Evolutionary conservation across 2,797 vertebrate genomes (phyloP).

Genomic region (Delichon dasypus): DNA sequence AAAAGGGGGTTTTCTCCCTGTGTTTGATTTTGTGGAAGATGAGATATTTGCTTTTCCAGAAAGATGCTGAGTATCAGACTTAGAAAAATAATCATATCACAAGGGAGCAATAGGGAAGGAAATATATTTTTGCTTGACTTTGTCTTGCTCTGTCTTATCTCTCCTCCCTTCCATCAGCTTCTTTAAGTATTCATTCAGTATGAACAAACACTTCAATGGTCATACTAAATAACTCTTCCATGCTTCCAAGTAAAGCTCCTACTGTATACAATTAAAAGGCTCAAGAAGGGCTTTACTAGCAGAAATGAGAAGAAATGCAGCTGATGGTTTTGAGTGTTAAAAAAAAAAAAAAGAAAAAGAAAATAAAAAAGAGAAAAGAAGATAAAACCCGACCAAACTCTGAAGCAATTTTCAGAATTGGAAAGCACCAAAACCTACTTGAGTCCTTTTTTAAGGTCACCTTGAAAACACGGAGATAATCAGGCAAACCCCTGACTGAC

Average conservation of each 20-base stretch:
- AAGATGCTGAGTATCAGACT: background rate
- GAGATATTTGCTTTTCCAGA: background rate
- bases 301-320: background rate
- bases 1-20: background rate
- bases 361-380: background rate
- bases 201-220: background rate
- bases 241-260: background rate
- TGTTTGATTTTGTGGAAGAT: background rate
- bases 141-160: background rate
- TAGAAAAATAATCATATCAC: background rate
- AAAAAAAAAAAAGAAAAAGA: no score
- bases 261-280: background rate
- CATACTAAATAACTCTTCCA: background rate
- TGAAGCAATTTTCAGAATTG: background rate
- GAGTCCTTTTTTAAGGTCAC: background rate
- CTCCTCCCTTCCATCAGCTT: background rate
- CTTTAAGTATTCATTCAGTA: background rate
- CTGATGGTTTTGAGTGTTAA: background rate
- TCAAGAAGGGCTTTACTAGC: background rate
- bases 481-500: background rate
- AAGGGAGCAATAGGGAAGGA: background rate
- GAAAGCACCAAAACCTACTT: slow-evolving; percentile 6
- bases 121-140: background rate
- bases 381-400: background rate
- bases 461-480: background rate